Conservation (phyloP, 2,113 vertebrate species). For the Callipepla californica region DNA sequence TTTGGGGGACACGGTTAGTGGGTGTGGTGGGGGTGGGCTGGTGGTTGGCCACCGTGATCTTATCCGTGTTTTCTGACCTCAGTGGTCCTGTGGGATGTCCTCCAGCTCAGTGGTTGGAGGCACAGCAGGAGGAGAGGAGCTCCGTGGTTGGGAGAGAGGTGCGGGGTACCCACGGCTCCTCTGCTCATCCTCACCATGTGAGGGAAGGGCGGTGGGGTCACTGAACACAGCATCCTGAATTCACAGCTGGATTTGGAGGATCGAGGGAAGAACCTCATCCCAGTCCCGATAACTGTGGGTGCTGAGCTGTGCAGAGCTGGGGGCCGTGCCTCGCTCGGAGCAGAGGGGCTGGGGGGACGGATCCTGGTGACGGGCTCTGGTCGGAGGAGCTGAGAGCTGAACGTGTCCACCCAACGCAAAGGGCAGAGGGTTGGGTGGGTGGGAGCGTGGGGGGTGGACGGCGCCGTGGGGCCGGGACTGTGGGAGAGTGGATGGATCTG, state of each 20-base stretch:
- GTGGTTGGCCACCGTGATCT: too few relatives aligned
- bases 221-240: rapidly evolving
- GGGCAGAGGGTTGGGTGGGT: rapidly evolving
- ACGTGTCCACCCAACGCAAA: rapidly evolving
- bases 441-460: too few relatives aligned
- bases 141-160: too few relatives aligned
- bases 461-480: too few relatives aligned
- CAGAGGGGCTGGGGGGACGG: rapidly evolving
- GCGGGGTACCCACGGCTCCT: neutral
- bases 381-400: neutral
- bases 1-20: too few relatives aligned
- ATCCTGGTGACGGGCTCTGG: neutral
- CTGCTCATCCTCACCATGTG: neutral
- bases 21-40: too few relatives aligned
- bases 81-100: neutral
- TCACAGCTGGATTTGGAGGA: neutral
- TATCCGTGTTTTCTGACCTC: too few relatives aligned
- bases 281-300: too few relatives aligned
- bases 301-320: rapidly evolving
- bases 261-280: neutral
- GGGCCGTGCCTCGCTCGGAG: neutral
- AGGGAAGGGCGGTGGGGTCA: too few relatives aligned
- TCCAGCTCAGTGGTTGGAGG: rapidly evolving
- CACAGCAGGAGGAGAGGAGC: too few relatives aligned
- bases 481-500: neutral